These are phyloP conservation scores for Dicrurus megarhynchus DNA, from an alignment of 2,113 vertebrate species.

Conservation along the genomic window DNA sequence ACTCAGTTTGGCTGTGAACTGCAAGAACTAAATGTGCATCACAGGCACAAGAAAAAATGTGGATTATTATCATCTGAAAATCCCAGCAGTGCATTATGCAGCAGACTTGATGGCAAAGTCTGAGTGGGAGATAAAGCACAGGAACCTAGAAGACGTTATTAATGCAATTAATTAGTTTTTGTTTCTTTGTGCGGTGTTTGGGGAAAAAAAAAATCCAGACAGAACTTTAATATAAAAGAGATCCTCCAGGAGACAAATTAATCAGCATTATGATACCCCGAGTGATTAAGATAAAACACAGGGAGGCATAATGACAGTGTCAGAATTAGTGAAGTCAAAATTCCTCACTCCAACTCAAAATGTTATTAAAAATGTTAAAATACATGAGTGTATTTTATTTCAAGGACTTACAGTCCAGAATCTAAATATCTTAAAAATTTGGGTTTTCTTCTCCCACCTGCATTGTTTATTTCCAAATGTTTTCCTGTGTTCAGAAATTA, in stretches of 20 bases:
- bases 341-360: neutral
- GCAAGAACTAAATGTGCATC: neutral
- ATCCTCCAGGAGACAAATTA: constrained; percentile 38
- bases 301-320: neutral
- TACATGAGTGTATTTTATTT: neutral
- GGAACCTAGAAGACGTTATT: neutral
- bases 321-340: neutral
- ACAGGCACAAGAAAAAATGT: neutral
- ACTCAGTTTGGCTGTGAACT: neutral
- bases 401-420: neutral
- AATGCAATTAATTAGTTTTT: constrained; percentile 33
- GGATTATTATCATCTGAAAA: neutral
- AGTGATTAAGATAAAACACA: neutral
- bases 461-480: neutral
- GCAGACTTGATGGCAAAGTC: neutral
- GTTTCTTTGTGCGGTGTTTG: neutral
- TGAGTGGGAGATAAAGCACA: neutral
- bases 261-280: constrained; percentile 1
- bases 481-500: neutral
- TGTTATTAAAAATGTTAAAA: neutral
- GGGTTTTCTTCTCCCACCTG: neutral
- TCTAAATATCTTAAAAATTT: neutral
- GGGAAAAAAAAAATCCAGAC: neutral
- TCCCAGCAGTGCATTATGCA: neutral
- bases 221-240: neutral